phyloP scores from a whole-genome alignment of 2,113 vertebrate species.

The Gymnorhina tibicen region DNA sequence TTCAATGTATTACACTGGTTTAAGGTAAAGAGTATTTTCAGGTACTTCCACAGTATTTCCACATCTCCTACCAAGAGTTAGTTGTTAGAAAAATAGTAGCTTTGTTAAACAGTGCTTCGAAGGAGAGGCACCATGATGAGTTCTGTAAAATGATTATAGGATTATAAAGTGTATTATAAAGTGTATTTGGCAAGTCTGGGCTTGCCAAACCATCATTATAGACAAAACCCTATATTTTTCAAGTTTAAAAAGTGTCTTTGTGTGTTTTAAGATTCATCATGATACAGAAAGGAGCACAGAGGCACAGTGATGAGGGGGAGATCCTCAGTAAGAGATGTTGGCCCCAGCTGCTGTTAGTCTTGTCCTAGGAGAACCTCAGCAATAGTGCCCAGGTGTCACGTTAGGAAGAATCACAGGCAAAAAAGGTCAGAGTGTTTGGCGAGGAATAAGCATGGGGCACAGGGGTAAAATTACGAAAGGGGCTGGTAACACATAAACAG shows the following conservation, averaged over 20 bases:
- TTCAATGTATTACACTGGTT: neutral
- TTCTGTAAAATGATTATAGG: neutral
- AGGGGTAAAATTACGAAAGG: neutral
- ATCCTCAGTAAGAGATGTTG: neutral
- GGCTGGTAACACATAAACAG: neutral
- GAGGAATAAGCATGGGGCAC: neutral
- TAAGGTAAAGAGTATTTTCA: neutral
- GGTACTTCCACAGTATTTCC: neutral
- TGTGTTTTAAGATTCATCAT: neutral
- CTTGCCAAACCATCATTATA: neutral
- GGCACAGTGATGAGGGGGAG: rapidly evolving
- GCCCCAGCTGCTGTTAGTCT: neutral
- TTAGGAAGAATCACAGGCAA: neutral
- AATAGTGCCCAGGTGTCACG: neutral
- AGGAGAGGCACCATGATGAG: neutral
- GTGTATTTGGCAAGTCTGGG: neutral
- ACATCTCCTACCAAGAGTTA: neutral
- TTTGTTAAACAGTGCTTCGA: neutral
- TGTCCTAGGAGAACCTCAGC: neutral
- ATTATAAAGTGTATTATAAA: neutral
- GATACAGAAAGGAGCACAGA: neutral
- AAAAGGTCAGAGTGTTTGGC: neutral
- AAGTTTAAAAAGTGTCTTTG: neutral
- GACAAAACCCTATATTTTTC: neutral
- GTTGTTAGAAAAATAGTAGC: neutral